phyloP scores from a whole-genome alignment of 2,888 invertebrate species.

The Ypsolopha sequella region DNA sequence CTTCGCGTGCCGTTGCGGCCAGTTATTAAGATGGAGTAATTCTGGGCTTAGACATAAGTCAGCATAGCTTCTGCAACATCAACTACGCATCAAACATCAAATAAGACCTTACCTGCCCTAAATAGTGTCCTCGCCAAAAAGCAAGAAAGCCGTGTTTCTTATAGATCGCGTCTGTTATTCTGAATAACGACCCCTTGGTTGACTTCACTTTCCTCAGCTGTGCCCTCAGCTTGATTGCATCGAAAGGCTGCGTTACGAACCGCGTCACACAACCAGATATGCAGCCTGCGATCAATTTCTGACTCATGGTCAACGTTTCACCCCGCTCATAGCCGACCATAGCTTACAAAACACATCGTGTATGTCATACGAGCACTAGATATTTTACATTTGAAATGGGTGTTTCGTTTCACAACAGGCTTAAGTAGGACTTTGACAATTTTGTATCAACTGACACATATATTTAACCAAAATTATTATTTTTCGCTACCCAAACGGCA shows the following conservation, averaged over 20 bases:
- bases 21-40: too few species aligned
- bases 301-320: constrained; percentile 31
- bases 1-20: too few species aligned
- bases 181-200: constrained; percentile 74
- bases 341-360: not conserved
- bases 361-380: too few species aligned
- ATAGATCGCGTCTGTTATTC: constrained; percentile 77
- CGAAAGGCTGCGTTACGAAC: constrained; percentile 80
- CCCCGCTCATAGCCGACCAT: constrained; percentile 48
- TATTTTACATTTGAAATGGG: too few species aligned
- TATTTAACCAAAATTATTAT: too few species aligned
- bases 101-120: constrained; percentile 79
- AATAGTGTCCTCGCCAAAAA: constrained; percentile 95
- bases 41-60: too few species aligned
- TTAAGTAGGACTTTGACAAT: too few species aligned
- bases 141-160: constrained; percentile 86
- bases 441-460: too few species aligned
- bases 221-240: constrained; percentile 94
- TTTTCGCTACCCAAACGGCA: too few species aligned
- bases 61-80: too few species aligned
- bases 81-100: not conserved
- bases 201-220: constrained; percentile 83
- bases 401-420: too few species aligned
- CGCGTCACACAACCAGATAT: constrained; percentile 29
- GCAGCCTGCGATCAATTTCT: constrained; percentile 44